These are phyloP conservation scores for Bombus terrestris DNA, from an alignment of 1,140 invertebrate genomes.

Conservation along the genomic window DNA sequence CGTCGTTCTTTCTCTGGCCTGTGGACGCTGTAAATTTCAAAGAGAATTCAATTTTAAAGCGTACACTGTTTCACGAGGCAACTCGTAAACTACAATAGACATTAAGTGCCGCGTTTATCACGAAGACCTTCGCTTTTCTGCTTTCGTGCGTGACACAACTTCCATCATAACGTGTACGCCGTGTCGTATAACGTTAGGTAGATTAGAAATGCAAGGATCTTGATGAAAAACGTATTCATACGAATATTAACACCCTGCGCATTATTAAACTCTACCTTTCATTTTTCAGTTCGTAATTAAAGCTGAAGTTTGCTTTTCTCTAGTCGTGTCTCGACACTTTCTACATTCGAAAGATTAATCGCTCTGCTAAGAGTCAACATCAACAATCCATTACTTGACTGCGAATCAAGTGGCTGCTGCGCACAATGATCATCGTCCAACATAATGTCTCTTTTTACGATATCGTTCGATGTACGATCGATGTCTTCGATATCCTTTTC, in stretches of 20 bases:
- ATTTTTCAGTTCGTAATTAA: background rate
- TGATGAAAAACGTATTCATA: background rate
- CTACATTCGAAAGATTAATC: background rate
- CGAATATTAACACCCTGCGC: background rate
- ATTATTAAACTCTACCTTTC: background rate
- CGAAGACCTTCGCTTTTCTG: background rate
- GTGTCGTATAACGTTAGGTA: background rate
- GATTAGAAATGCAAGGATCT: background rate
- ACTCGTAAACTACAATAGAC: conserved; percentile 3
- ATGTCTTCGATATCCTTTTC: background rate
- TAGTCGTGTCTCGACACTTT: background rate
- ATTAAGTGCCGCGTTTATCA: conserved; percentile 18
- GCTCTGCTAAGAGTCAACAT: background rate
- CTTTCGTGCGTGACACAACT: background rate
- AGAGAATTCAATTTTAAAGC: conserved; percentile 4
- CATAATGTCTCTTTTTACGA: background rate
- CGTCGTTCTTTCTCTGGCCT: no score
- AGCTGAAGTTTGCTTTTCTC: background rate
- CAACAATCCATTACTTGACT: background rate
- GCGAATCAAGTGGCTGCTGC: background rate
- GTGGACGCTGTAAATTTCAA: background rate
- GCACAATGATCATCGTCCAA: no score
- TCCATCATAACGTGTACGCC: background rate
- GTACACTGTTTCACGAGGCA: background rate
- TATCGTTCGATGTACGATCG: background rate